Evolutionary conservation across 1,140 invertebrate species (phyloP), one percentile per base, ranked within the genome.

Genomic region (Philotrypesis tridentata): DNA sequence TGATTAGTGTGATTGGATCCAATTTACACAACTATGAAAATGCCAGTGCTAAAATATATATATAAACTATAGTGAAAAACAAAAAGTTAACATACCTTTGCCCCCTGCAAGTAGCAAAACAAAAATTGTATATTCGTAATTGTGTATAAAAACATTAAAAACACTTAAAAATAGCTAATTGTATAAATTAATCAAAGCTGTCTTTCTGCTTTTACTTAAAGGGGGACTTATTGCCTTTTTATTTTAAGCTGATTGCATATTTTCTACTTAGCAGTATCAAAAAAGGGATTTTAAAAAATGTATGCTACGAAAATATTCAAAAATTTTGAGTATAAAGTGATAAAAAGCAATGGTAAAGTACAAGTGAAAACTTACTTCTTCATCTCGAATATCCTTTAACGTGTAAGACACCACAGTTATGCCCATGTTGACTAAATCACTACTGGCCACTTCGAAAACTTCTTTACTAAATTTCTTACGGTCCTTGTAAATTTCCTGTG

Each of bases 371-470:
- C 92, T 92, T 94, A 98, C 98, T 95, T 98, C 97, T 91, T 99
- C 98, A 92, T 99, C 98, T 84, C 97, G 93, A 84, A 99, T 97
- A 92, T 99, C 98, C 93, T 99, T 99, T 21, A 99, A 93, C 2
- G 98, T 99, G 90, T 99, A 99, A 2, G 98, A 99, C 11, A 99
- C 98, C 7, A 99, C 98, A 77, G 97, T 98, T 86, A 99, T 99
- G 17, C 98, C 98, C 98, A 99, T 99, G 89, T 99, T 99, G 82
- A 99, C 97, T 79, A 99, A 93, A 93, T 99, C 98, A 82, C 97
- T 98, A 25, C 97, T 98, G 12, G 96, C 96, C 12, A 98, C 97
- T 93, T 98, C 97, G 87, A 98, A 98, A 3, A 98, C 97, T 93
- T 98, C 97, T 91, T 98, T 98, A 84, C 97, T 98, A 92, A 99